phyloP scores from a whole-genome alignment of 2,888 invertebrate species.

The Tholera decimalis region DNA sequence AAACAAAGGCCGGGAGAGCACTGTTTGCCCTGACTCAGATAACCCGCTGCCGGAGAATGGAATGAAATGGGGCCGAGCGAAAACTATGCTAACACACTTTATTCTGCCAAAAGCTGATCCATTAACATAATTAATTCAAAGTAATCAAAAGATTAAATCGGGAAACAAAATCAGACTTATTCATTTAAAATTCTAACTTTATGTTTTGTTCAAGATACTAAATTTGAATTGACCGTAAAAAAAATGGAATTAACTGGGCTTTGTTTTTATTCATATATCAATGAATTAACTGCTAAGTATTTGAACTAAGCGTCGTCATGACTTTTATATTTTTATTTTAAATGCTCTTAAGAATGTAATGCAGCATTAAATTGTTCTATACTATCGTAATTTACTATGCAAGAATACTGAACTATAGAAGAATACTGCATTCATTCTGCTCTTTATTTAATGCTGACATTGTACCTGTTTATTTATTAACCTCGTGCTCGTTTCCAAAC shows the following conservation, averaged over 20 bases:
- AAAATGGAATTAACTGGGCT: too few relatives aligned
- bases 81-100: constrained; percentile 70
- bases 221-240: too few relatives aligned
- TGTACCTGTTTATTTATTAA: constrained; percentile 20
- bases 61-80: constrained; percentile 68
- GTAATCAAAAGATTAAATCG: neutral
- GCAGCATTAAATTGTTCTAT: constrained; percentile 17
- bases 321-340: too few relatives aligned
- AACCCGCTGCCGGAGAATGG: constrained; percentile 64
- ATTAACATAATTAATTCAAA: constrained; percentile 2
- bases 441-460: constrained; percentile 9
- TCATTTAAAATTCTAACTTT: too few relatives aligned
- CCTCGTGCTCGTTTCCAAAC: constrained; percentile 41
- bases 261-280: too few relatives aligned
- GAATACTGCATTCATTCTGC: constrained; percentile 25
- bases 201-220: too few relatives aligned
- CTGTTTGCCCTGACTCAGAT: constrained; percentile 80
- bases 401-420: constrained; percentile 23
- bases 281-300: too few relatives aligned
- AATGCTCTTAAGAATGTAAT: constrained; percentile 13
- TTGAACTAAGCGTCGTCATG: too few relatives aligned
- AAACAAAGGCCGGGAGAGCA: constrained; percentile 73
- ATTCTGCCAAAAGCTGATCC: constrained; percentile 46
- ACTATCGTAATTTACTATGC: constrained; percentile 19
- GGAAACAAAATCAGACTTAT: too few relatives aligned